Conservation (phyloP, 2,797 vertebrate genomes). For the Gadopsis bispinosus region DNA sequence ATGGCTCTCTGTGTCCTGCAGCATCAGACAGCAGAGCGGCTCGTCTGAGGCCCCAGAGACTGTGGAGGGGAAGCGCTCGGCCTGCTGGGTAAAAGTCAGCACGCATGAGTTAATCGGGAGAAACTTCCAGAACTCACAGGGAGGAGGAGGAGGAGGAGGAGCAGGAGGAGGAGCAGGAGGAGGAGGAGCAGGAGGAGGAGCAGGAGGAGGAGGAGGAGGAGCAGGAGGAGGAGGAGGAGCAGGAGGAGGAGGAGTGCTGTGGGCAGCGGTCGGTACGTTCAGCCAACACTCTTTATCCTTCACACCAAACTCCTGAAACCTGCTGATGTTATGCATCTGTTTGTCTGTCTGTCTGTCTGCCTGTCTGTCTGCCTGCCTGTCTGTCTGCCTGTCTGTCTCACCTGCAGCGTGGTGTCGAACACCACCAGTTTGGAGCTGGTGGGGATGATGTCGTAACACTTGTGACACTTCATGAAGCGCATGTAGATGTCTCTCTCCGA, state of each 20-base stretch:
- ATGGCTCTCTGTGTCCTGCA: too few relatives aligned
- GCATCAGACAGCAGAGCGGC: neutral
- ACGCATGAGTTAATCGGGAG: neutral
- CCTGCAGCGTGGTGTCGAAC: conserved; percentile 90
- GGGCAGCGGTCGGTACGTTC: conserved; percentile 63
- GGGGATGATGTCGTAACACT: conserved; percentile 97
- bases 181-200: too few relatives aligned
- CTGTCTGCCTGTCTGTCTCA: conserved; percentile 23
- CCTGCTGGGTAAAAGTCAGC: conserved; percentile 25
- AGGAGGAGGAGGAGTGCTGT: conserved; percentile 34
- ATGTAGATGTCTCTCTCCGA: conserved; percentile 96
- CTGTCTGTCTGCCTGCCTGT: neutral
- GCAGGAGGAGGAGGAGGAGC: conserved; percentile 5
- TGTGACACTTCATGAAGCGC: conserved; percentile 97
- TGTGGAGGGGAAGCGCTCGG: neutral
- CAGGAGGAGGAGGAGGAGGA: too few relatives aligned
- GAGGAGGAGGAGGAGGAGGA: neutral
- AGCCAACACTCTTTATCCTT: neutral
- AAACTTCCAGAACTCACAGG: neutral
- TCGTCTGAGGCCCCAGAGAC: neutral
- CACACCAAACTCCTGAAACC: neutral
- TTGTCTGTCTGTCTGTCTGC: neutral
- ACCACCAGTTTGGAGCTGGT: conserved; percentile 97
- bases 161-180: neutral
- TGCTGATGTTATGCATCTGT: too few relatives aligned